Percentiles rank a stretch among this genome's conserved stretches.
Evolutionary conservation across 2,113 vertebrate genomes (phyloP).

Genomic region (Corythornis cristatus): DNA sequence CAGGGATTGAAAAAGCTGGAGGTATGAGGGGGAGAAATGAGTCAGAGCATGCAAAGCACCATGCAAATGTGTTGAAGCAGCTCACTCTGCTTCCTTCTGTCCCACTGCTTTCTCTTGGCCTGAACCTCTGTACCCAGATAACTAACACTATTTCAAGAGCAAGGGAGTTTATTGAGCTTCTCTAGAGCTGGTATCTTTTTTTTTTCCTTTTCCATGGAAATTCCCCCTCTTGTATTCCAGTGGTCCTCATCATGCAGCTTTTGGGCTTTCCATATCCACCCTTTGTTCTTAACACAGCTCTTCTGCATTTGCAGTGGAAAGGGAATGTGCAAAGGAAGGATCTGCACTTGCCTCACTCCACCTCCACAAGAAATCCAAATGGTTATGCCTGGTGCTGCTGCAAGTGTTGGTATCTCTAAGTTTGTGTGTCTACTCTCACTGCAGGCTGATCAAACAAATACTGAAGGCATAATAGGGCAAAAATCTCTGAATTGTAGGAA

Average conservation of each 20-base stretch:
- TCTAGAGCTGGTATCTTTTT: background rate
- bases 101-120: background rate
- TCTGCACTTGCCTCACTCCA: background rate
- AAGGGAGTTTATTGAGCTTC: background rate
- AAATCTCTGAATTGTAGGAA: background rate
- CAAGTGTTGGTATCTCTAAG: background rate
- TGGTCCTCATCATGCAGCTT: background rate
- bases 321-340: background rate
- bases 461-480: background rate
- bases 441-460: background rate
- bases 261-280: background rate
- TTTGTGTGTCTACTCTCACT: background rate
- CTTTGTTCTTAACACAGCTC: background rate
- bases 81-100: background rate
- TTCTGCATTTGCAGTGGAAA: background rate
- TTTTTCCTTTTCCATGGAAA: background rate
- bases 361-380: background rate
- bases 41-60: background rate
- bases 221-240: background rate
- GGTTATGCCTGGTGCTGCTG: background rate
- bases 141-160: background rate
- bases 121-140: background rate
- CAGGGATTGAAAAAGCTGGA: background rate
- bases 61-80: background rate
- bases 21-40: background rate